phyloP scores from a whole-genome alignment of 2,113 vertebrate genomes.

The Pelodiscus sinensis region DNA sequence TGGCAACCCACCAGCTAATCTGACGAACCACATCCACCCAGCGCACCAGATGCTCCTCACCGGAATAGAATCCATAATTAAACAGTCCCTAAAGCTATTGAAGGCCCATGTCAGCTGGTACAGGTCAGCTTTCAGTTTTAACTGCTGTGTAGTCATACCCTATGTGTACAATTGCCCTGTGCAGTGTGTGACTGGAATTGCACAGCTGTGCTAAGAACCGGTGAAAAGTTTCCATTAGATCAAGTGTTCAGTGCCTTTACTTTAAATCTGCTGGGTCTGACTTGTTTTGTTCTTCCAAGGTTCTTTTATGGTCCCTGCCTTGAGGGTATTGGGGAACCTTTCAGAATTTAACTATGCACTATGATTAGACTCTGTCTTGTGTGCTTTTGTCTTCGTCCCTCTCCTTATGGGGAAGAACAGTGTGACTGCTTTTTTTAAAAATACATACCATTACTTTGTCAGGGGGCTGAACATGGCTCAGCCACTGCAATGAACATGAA shows the following conservation, averaged over 20 bases:
- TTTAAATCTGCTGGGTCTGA: rapidly evolving
- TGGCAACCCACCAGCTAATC: too few species aligned
- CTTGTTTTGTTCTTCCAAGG: background rate
- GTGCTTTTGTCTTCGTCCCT: background rate
- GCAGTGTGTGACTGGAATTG: background rate
- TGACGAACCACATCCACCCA: too few species aligned
- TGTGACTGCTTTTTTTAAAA: rapidly evolving
- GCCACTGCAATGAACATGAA: background rate
- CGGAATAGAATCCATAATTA: background rate
- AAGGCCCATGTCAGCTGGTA: background rate
- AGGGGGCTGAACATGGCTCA: background rate
- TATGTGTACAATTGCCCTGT: background rate
- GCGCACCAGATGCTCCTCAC: too few species aligned
- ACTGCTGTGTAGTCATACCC: background rate
- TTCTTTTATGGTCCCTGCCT: background rate
- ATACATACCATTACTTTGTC: background rate
- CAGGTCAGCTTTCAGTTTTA: background rate
- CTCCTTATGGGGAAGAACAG: background rate
- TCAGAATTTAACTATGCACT: background rate
- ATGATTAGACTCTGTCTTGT: background rate
- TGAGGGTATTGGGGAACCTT: background rate
- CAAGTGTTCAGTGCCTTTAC: background rate
- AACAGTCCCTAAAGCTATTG: background rate
- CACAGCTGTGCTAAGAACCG: background rate
- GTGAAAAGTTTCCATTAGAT: background rate